phyloP scores from a whole-genome alignment of 2,797 vertebrate genomes.

The Alouatta caraya region DNA sequence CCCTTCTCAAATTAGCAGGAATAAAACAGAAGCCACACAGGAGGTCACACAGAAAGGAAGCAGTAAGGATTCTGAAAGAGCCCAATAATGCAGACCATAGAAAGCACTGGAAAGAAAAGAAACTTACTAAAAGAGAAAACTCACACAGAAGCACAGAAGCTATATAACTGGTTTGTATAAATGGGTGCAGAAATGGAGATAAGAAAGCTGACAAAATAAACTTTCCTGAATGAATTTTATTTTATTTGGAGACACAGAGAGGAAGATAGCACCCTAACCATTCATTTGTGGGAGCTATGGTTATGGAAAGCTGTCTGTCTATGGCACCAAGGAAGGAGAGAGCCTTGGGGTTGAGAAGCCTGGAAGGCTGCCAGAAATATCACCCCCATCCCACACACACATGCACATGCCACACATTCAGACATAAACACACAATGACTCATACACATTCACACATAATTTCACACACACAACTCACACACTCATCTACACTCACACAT shows the following conservation, averaged over 20 bases:
- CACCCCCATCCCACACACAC: too few species aligned
- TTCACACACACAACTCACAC: neutral
- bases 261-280: neutral
- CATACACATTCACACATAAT: neutral
- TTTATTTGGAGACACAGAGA: neutral
- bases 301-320: neutral
- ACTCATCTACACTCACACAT: neutral
- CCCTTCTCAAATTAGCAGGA: conserved; percentile 4
- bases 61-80: neutral
- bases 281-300: neutral
- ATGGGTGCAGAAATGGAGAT: neutral
- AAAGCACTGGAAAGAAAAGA: neutral
- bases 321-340: neutral
- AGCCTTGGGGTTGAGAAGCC: neutral
- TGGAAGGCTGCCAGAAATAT: neutral
- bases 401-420: neutral
- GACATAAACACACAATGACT: neutral
- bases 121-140: neutral
- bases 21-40: neutral
- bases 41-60: neutral
- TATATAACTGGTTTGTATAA: neutral
- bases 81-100: neutral
- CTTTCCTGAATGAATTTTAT: neutral
- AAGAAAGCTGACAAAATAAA: neutral
- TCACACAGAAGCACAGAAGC: neutral